Base-by-base conservation (phyloP, 2,888 invertebrate species). In the Agrochola circellaris region DNA sequence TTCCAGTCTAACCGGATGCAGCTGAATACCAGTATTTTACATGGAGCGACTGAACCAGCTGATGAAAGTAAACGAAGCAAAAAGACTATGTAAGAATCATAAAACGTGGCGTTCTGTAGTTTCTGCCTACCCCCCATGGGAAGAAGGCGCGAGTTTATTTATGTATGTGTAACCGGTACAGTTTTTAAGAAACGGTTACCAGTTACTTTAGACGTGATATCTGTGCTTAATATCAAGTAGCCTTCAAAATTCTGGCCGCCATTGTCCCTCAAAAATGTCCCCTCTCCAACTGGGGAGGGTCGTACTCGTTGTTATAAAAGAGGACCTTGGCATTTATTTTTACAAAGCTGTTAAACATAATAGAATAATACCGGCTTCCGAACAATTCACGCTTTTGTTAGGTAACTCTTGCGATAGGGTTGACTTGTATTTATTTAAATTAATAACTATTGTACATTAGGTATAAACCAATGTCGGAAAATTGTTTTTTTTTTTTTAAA, bases 321-420 rank as follows among this genome's bases (percentile, higher is more conserved):
- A 73, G 30, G 65, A 78, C 86, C 86, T 86, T 86, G 86, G 68
- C 86, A 86, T 86, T 85, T 77, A 72, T 54, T 77, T 79, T 61
- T 58, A 75, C 78, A 78, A 78, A 81, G 77, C 72, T 67, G 75
- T 61, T 64, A 67, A 66, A 26, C 73, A 61, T 75, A 69, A 78
- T 58, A 64, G 38, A 73, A 66, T 56, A 66, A 58, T 56, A 73
- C 62, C 26, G 38, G 76, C 15, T 70, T 56, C 56, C 42, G 23
- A 79, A 72, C 48, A 61, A 75, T 65, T 38, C 9, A 42, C 54
- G 56, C 48, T 70, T 76, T 56, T 75, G 65, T 78, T 45, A 26
- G 54, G 56, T 17, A 45, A 65, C 58, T 69, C 23, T 65, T 54
- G n/a, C 2, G 42, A 65, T 34, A 51, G 62, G 45, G 70, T 67